A percentile compares a stretch with the other conserved stretches of the same genome.
phyloP scores from a whole-genome alignment of 2,113 vertebrate species.

The Mustela nigripes region DNA sequence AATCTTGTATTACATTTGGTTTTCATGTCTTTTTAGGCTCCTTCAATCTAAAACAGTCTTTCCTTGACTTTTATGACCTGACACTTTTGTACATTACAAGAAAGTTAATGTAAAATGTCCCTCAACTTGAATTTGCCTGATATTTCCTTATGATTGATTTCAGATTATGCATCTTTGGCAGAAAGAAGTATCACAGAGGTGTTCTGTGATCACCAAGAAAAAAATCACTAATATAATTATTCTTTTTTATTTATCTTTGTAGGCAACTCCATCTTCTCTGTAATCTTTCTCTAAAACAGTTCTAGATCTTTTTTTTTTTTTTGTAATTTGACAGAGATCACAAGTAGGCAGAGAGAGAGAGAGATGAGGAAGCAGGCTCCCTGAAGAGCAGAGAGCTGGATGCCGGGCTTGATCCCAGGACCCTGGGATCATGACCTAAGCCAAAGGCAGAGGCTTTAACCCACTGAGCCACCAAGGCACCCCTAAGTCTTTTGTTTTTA shows the following conservation, averaged over 20 bases:
- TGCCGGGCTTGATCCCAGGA: too few relatives aligned
- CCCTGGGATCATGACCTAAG: too few relatives aligned
- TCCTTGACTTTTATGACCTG: background rate
- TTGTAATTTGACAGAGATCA: too few relatives aligned
- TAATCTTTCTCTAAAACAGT: background rate
- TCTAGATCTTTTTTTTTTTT: background rate
- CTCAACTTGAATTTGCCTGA: background rate
- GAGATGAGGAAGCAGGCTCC: too few relatives aligned
- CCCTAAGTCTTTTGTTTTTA: background rate
- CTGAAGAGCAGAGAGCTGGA: too few relatives aligned
- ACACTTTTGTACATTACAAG: background rate
- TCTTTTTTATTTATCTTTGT: background rate
- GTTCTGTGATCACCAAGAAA: background rate
- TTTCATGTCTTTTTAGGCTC: background rate
- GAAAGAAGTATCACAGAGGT: background rate
- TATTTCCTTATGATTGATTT: slow-evolving; percentile 8
- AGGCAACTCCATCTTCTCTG: background rate
- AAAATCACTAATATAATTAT: background rate
- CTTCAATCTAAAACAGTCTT: slow-evolving; percentile 1
- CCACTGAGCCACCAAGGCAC: too few relatives aligned
- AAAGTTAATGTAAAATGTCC: background rate
- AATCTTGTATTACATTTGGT: background rate
- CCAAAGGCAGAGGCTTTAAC: too few relatives aligned
- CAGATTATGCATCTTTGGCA: background rate
- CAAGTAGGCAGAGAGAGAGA: too few relatives aligned